Conservation (phyloP, 2,113 vertebrate species). For the Pterocles burchelli region DNA sequence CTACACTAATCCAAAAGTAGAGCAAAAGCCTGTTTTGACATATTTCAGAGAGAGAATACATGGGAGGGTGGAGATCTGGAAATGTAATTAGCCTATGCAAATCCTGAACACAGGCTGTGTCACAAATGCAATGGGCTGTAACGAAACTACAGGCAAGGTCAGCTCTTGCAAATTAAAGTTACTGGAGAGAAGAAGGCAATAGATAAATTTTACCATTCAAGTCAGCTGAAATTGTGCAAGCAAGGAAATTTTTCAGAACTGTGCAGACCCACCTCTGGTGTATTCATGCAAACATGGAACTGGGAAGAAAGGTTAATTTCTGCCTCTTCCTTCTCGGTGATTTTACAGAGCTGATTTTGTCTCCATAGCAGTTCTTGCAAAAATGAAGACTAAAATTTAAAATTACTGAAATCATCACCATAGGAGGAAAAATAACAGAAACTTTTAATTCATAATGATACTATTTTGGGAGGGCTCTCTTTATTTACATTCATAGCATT, state of each 20-base stretch:
- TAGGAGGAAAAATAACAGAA: neutral
- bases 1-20: neutral
- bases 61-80: neutral
- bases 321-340: neutral
- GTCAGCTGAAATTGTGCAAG: conserved; percentile 22
- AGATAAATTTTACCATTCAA: conserved; percentile 30
- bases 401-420: neutral
- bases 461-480: neutral
- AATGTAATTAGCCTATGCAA: conserved; percentile 55
- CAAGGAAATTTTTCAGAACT: neutral
- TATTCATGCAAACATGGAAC: neutral
- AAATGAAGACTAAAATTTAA: neutral
- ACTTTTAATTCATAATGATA: neutral
- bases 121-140: conserved; percentile 37
- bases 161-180: conserved; percentile 58
- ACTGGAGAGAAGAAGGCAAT: conserved; percentile 50
- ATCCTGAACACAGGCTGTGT: conserved; percentile 16
- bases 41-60: neutral
- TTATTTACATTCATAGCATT: neutral
- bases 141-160: conserved; percentile 37
- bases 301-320: conserved; percentile 28
- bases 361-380: neutral
- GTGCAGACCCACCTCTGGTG: neutral
- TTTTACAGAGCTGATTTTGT: neutral
- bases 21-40: neutral